Percentiles rank a stretch among this genome's conserved stretches.
Evolutionary conservation across 2,888 invertebrate species (phyloP).

Genomic region (Eilema griseolum): DNA sequence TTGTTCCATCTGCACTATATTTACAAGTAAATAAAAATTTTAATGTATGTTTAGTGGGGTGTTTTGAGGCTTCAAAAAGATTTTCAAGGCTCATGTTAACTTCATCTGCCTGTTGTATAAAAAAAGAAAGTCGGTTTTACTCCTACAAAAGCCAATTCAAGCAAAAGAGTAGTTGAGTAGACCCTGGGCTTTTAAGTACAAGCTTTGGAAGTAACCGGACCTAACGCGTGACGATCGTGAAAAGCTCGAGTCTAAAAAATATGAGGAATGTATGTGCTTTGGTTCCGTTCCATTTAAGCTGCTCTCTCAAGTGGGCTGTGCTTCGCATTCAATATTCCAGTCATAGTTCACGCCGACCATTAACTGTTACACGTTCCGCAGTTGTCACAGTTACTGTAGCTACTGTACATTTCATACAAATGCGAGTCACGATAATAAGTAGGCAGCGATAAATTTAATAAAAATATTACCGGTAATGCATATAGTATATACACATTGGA

Average conservation of each 20-base stretch:
- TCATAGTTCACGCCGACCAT: conserved; percentile 19
- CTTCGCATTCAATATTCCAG: conserved; percentile 18
- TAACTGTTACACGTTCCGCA: conserved; percentile 15
- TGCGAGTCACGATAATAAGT: conserved; percentile 13
- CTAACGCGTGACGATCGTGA: not conserved
- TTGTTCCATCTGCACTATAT: not conserved
- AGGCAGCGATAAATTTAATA: conserved; percentile 15
- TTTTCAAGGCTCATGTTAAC: too few species aligned
- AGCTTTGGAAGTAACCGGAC: too few species aligned
- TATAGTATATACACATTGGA: too few species aligned
- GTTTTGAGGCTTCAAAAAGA: not conserved
- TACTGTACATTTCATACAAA: conserved; percentile 10
- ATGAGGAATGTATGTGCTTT: not conserved
- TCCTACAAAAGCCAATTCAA: too few species aligned
- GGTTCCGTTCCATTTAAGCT: conserved; percentile 19
- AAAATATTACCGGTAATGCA: conserved; percentile 37
- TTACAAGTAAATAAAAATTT: not conserved
- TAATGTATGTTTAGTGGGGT: not conserved
- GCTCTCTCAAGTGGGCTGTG: conserved; percentile 1
- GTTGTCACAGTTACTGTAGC: conserved; percentile 10
- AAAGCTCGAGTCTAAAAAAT: conserved; percentile 2
- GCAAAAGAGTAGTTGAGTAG: too few species aligned
- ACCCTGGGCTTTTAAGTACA: too few species aligned
- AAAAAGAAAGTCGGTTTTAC: too few species aligned
- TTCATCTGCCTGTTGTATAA: too few species aligned